These are phyloP conservation scores for Galbula dea DNA, from an alignment of 2,113 vertebrate species.

Conservation along the genomic window DNA sequence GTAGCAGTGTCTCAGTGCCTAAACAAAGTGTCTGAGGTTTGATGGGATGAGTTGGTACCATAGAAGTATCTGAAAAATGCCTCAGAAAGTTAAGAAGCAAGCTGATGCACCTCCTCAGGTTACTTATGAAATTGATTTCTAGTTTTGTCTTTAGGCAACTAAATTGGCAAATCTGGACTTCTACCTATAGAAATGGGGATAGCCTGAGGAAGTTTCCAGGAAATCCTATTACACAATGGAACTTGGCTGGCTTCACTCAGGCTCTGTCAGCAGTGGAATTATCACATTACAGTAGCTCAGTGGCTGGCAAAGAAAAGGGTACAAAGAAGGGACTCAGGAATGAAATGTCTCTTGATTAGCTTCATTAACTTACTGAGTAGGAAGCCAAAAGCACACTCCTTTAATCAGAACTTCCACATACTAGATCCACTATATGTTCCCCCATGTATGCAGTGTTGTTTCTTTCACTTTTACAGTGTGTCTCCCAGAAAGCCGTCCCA, in stretches of 20 bases:
- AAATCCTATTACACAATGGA: background rate
- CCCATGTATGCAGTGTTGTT: background rate
- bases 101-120: background rate
- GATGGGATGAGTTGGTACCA: background rate
- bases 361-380: background rate
- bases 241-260: background rate
- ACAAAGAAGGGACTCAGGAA: background rate
- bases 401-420: background rate
- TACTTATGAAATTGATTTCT: background rate
- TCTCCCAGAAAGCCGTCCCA: background rate
- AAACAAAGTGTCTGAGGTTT: background rate
- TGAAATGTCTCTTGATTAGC: background rate
- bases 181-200: background rate
- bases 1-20: background rate
- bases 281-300: background rate
- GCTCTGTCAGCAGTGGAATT: background rate
- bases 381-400: background rate
- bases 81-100: background rate
- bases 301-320: background rate
- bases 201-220: conserved; percentile 1
- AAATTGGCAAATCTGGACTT: background rate
- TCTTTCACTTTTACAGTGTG: background rate
- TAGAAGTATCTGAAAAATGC: background rate
- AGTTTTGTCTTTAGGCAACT: background rate
- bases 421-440: background rate